These are phyloP conservation scores for Lucilia sericata DNA, from an alignment of 1,140 invertebrate genomes.

Conservation along the genomic window DNA sequence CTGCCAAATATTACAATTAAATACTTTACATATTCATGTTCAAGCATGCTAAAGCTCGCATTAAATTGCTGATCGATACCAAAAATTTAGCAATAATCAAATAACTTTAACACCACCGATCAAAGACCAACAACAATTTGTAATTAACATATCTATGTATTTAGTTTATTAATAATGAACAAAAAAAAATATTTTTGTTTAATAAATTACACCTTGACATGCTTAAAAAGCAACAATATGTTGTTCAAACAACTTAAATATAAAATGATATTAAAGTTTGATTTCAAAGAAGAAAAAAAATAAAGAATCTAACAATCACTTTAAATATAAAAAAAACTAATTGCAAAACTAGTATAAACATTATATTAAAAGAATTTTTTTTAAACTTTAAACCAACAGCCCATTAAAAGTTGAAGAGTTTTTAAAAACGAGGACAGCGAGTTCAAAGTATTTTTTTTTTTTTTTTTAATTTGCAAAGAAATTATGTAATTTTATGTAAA, in stretches of 20 bases:
- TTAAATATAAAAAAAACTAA: neutral
- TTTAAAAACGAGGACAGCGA: too few species aligned
- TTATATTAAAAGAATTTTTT: too few species aligned
- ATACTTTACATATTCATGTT: too few species aligned
- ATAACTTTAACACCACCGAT: neutral
- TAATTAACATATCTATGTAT: constrained; percentile 5
- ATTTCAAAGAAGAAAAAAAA: too few species aligned
- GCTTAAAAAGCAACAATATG: neutral
- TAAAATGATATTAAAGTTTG: too few species aligned
- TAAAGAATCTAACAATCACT: constrained; percentile 15
- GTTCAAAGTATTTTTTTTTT: too few species aligned
- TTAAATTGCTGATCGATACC: too few species aligned
- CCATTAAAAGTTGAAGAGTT: neutral
- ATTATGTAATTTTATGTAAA: neutral
- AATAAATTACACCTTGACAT: constrained; percentile 14
- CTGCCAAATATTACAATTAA: too few species aligned
- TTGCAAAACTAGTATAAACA: neutral
- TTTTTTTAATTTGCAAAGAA: neutral
- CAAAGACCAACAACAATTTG: constrained; percentile 11
- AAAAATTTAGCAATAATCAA: neutral
- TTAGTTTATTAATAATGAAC: neutral
- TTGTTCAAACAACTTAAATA: neutral
- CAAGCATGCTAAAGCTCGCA: too few species aligned
- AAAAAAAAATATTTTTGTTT: neutral
- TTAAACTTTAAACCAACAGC: too few species aligned